Base-by-base conservation (phyloP, 2,113 vertebrate genomes). In the Syrrhaptes paradoxus region DNA sequence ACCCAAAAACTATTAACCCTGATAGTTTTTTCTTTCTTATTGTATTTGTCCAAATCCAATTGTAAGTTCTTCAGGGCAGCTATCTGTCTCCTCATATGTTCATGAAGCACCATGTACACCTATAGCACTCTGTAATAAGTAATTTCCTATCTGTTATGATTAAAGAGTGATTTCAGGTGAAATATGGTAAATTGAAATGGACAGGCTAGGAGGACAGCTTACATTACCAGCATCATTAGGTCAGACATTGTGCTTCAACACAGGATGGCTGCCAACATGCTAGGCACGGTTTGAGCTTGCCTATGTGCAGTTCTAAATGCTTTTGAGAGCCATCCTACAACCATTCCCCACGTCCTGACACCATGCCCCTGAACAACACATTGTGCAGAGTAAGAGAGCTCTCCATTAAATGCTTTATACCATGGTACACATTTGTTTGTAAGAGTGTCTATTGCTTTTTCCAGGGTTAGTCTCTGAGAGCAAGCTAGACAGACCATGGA, bases 61-160 rank as follows among this genome's bases (percentile, higher is more conserved):
- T 72, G 58, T 43, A 83, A 93, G 57, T 26, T 96, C 97, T 97
- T 95, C 91, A 90, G 96, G 97, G 95, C 94, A 93, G 72, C 74
- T 71, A 85, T 95, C 95, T 97, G 95, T 96, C 96, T 92, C 72
- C 72, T 97, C 87, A 20, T 67, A 93, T 97, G 90, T 95, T 96
- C 7, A 1, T 93, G 93, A 96, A 90, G 59, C 15, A 41, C 81
- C 48, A 17, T 48, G 55, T 82, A 61, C 58, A 97, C 82, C 93
- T 95, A 90, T 94, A 93, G 95, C 90, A 58, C 55, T 94, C 52
- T 34, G 58, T 90, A 95, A 88, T 87, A 85, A 94, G 74, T 81
- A 90, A 94, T 93, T 96, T 96, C 83, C 70, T 91, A 80, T 90
- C 58, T 96, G 86, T 91, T 80, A 62, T 80, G 89, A 96, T 92